Percentiles rank a stretch among this genome's conserved stretches.
These are phyloP conservation scores for Drosophila erecta DNA, from an alignment of 1,140 invertebrate species.

Conservation along the genomic window DNA sequence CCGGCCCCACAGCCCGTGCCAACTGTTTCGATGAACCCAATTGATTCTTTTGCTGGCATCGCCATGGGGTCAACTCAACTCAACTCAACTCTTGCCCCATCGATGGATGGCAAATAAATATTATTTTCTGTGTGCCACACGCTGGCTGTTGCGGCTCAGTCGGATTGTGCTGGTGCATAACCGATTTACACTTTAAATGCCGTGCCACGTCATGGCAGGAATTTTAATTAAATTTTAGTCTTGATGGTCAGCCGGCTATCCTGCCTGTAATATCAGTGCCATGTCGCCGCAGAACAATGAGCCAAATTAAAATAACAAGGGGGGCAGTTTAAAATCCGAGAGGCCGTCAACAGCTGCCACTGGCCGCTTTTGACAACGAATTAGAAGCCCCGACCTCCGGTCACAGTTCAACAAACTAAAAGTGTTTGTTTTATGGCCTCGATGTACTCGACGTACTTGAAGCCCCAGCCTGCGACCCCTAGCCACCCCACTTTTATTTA, in stretches of 20 bases:
- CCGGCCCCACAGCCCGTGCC: slow-evolving; percentile 9
- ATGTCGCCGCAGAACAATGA: slow-evolving; percentile 21
- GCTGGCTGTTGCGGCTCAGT: slow-evolving; percentile 18
- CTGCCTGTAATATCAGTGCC: slow-evolving; percentile 25
- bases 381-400: slow-evolving; percentile 56
- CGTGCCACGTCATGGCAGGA: not conserved
- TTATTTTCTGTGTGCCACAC: slow-evolving; percentile 12
- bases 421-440: slow-evolving; percentile 78
- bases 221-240: slow-evolving; percentile 47
- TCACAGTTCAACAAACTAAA: slow-evolving; percentile 80
- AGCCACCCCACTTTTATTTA: not conserved
- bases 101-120: slow-evolving; percentile 15
- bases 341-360: slow-evolving; percentile 50
- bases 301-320: slow-evolving; percentile 41
- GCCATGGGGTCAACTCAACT: slow-evolving; percentile 30
- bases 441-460: slow-evolving; percentile 60
- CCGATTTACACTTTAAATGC: slow-evolving; percentile 31
- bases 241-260: slow-evolving; percentile 5
- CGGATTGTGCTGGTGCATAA: slow-evolving; percentile 23
- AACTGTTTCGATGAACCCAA: slow-evolving; percentile 54
- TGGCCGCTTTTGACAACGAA: slow-evolving; percentile 67
- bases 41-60: slow-evolving; percentile 56
- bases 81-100: slow-evolving; percentile 17
- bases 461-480: slow-evolving; percentile 4
- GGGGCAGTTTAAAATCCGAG: slow-evolving; percentile 36